Evolutionary conservation across 2,888 invertebrate species (phyloP).

Genomic region (Trissonchulus latispiculum): DNA sequence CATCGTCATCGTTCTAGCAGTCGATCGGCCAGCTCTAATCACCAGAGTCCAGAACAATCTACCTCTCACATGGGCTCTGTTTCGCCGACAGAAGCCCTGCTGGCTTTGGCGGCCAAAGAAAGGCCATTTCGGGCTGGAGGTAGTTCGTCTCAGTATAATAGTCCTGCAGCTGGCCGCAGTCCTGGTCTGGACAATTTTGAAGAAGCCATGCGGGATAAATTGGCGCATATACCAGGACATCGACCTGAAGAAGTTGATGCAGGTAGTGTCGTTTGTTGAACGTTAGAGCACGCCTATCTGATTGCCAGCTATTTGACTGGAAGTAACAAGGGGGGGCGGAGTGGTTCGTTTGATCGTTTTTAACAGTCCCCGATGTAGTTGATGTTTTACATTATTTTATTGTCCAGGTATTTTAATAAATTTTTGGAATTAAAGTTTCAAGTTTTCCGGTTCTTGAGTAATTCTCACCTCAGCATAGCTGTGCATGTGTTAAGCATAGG

Average conservation of each 20-base stretch:
- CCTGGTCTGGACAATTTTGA: constrained; percentile 15
- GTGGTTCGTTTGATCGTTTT: no score
- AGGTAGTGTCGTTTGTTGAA: constrained; percentile 18
- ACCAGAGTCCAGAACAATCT: neutral
- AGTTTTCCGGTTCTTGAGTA: no score
- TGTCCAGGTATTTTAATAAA: no score
- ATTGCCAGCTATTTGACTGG: no score
- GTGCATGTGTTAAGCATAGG: no score
- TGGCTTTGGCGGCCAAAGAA: no score
- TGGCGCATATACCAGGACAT: constrained; percentile 24
- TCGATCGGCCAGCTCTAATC: neutral
- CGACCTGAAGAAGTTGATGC: constrained; percentile 22
- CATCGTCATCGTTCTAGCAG: neutral
- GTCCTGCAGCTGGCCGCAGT: neutral
- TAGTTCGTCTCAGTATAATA: neutral
- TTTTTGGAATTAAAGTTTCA: no score
- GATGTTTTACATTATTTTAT: no score
- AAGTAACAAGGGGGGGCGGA: no score
- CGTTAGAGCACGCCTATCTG: no score
- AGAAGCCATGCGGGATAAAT: constrained; percentile 23
- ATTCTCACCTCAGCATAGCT: no score
- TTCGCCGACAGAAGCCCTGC: neutral
- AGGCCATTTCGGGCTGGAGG: neutral
- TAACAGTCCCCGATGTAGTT: no score
- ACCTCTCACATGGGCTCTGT: neutral